These are phyloP conservation scores for Acleris holmiana DNA, from an alignment of 2,888 invertebrate genomes.

Conservation along the genomic window DNA sequence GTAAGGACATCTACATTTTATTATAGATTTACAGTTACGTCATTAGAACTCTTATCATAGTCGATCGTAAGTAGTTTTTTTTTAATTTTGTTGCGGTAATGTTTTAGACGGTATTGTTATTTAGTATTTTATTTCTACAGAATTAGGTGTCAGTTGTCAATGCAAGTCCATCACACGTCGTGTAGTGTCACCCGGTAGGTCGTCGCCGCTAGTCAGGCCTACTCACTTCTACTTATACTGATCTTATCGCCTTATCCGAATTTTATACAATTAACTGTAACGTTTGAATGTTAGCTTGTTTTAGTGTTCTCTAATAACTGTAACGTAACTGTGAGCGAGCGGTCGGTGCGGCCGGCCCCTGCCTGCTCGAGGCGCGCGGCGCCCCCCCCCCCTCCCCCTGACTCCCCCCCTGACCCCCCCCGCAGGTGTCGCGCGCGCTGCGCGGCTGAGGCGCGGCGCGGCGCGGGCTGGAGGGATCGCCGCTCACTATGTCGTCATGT, in stretches of 20 bases:
- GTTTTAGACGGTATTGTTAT: conserved; percentile 78
- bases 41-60: conserved; percentile 68
- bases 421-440: conserved; percentile 52
- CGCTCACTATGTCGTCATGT: conserved; percentile 28
- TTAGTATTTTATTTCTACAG: conserved; percentile 78
- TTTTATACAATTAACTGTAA: conserved; percentile 57
- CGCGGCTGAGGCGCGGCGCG: conserved; percentile 2
- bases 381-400: conserved; percentile 14
- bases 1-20: conserved; percentile 56
- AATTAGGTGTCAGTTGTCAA: conserved; percentile 42
- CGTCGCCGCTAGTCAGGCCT: background rate
- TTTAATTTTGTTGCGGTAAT: conserved; percentile 73
- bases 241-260: conserved; percentile 68
- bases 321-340: conserved; percentile 36
- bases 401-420: conserved; percentile 36
- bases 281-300: conserved; percentile 53
- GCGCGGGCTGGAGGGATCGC: background rate
- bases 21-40: conserved; percentile 47
- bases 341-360: conserved; percentile 39
- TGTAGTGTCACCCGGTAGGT: conserved; percentile 2
- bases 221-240: conserved; percentile 44
- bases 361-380: no score
- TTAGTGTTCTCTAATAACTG: conserved; percentile 25
- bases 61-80: conserved; percentile 67
- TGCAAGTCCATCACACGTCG: conserved; percentile 15